phyloP scores from a whole-genome alignment of 2,888 invertebrate species.

The Podotricha telesiphe region DNA sequence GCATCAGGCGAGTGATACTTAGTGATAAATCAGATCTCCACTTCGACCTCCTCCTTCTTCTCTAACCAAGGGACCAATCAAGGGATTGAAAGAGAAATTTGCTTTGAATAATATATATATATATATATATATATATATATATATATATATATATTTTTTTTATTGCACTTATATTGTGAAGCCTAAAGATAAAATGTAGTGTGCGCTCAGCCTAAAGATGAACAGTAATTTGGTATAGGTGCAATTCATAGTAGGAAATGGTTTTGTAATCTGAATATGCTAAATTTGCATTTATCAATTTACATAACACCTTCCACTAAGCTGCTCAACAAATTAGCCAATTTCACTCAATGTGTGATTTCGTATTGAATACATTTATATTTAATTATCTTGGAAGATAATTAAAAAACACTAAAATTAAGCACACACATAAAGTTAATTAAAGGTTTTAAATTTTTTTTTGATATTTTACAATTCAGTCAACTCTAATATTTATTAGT shows the following conservation, averaged over 20 bases:
- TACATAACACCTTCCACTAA: conserved; percentile 26
- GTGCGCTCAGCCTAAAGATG: conserved; percentile 1
- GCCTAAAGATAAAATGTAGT: neutral
- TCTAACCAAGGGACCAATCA: too few species aligned
- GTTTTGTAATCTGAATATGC: conserved; percentile 24
- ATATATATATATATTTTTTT: too few species aligned
- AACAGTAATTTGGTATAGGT: conserved; percentile 2
- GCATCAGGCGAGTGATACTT: too few species aligned
- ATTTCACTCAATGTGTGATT: conserved; percentile 12
- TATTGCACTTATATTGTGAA: too few species aligned
- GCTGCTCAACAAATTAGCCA: conserved; percentile 16
- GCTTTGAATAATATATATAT: too few species aligned
- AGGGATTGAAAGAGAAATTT: too few species aligned
- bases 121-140: too few species aligned
- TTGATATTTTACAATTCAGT: neutral
- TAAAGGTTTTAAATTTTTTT: too few species aligned
- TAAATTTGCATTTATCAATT: conserved; percentile 32
- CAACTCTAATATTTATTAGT: neutral
- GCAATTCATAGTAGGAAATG: conserved; percentile 31
- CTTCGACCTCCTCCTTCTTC: too few species aligned
- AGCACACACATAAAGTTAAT: neutral
- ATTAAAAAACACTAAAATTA: conserved; percentile 2
- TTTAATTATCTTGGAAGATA: conserved; percentile 3
- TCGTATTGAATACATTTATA: conserved; percentile 12
- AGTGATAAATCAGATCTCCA: too few species aligned